Evolutionary conservation across 2,113 vertebrate species (phyloP).

Genomic region (Gobio gobio): DNA sequence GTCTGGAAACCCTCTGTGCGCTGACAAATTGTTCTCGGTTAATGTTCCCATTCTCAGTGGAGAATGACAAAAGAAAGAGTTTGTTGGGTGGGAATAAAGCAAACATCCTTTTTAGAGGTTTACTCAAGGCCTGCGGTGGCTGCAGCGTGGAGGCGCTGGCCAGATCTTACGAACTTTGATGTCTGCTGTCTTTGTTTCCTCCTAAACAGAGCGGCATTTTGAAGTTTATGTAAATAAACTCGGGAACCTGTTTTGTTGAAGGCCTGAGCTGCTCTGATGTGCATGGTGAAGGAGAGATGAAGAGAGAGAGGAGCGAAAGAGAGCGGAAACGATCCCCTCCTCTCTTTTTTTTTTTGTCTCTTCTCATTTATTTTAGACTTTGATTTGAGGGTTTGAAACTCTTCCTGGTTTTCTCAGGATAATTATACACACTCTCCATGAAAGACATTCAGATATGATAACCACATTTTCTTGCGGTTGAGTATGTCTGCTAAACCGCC

Average conservation of each 20-base stretch:
- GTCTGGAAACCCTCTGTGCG: slow-evolving; percentile 10
- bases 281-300: background rate
- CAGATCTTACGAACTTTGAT: slow-evolving; percentile 42
- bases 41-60: slow-evolving; percentile 14
- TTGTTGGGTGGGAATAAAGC: slow-evolving; percentile 40
- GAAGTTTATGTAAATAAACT: slow-evolving; percentile 45
- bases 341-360: background rate
- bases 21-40: slow-evolving; percentile 41
- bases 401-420: slow-evolving; percentile 34
- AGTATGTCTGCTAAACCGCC: background rate
- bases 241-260: slow-evolving; percentile 23
- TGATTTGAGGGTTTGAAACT: slow-evolving; percentile 35
- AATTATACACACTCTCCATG: slow-evolving; percentile 18
- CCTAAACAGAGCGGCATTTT: slow-evolving; percentile 23
- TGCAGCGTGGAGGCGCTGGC: slow-evolving; percentile 8
- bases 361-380: slow-evolving; percentile 24
- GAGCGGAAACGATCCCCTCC: background rate
- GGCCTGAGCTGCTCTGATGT: slow-evolving; percentile 8
- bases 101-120: slow-evolving; percentile 37
- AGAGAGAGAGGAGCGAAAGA: background rate
- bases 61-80: slow-evolving; percentile 8
- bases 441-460: background rate
- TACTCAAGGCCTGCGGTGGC: slow-evolving; percentile 29
- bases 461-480: background rate
- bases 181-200: slow-evolving; percentile 42